These are phyloP conservation scores for Trichopoda pennipes DNA, from an alignment of 2,888 invertebrate species.

Conservation along the genomic window DNA sequence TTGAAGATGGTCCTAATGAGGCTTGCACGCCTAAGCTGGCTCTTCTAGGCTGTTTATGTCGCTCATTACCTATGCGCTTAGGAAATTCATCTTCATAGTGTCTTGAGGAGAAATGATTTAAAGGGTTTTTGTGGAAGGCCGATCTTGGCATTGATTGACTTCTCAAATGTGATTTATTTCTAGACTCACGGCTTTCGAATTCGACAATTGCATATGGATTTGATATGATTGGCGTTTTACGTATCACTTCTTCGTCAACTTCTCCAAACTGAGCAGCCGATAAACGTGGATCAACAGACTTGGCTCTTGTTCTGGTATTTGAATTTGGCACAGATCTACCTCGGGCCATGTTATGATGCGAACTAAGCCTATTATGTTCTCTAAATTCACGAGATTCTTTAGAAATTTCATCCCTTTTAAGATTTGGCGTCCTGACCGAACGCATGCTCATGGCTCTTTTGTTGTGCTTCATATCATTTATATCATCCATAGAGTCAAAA, in stretches of 20 bases:
- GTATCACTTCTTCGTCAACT: conserved; percentile 78
- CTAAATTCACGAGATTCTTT: conserved; percentile 43
- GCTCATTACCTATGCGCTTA: conserved; percentile 60
- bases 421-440: conserved; percentile 74
- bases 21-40: conserved; percentile 73
- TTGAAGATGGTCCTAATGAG: conserved; percentile 56
- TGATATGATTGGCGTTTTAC: conserved; percentile 85
- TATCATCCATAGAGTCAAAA: conserved; percentile 76
- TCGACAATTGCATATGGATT: conserved; percentile 87
- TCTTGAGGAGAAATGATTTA: conserved; percentile 36
- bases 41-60: conserved; percentile 65
- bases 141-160: conserved; percentile 80
- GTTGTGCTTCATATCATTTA: conserved; percentile 70
- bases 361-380: conserved; percentile 75
- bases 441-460: conserved; percentile 78
- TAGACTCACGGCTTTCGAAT: conserved; percentile 68
- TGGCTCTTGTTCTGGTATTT: conserved; percentile 72
- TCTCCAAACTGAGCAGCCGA: conserved; percentile 75
- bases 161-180: conserved; percentile 70
- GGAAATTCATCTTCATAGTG: conserved; percentile 52
- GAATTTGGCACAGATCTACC: conserved; percentile 73
- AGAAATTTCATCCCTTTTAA: conserved; percentile 66
- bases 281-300: conserved; percentile 79
- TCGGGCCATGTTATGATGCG: conserved; percentile 68
- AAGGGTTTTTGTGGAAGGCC: conserved; percentile 70